A percentile compares a stretch with the other conserved stretches of the same genome.
These are phyloP conservation scores for Zaprionus ornatus DNA, from an alignment of 1,140 invertebrate species.

Conservation along the genomic window DNA sequence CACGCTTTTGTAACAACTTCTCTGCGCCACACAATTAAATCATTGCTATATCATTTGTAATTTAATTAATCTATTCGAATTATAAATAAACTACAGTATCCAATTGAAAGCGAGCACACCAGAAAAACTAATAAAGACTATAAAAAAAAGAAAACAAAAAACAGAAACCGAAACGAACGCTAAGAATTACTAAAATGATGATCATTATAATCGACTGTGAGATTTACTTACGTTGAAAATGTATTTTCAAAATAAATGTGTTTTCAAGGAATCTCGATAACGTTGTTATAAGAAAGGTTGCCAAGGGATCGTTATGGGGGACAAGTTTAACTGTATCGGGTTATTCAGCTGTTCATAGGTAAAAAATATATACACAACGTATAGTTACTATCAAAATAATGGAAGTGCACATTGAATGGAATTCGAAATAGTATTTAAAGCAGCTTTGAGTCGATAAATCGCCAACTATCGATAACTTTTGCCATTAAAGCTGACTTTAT, in stretches of 20 bases:
- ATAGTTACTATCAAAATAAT: not conserved
- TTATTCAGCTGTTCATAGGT: not conserved
- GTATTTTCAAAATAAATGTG: constrained; percentile 35
- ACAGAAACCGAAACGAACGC: not conserved
- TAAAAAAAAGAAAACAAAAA: constrained; percentile 47
- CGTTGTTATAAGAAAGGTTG: constrained; percentile 1
- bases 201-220: constrained; percentile 21
- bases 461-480: too few species aligned
- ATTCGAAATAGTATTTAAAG: too few species aligned
- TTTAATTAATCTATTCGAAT: constrained; percentile 54
- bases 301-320: not conserved
- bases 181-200: constrained; percentile 14
- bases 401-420: not conserved
- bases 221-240: constrained; percentile 12
- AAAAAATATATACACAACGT: too few species aligned
- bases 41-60: constrained; percentile 55
- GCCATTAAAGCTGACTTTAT: too few species aligned
- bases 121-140: constrained; percentile 72
- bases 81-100: constrained; percentile 51
- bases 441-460: too few species aligned
- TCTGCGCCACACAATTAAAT: constrained; percentile 8
- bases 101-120: constrained; percentile 50
- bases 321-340: not conserved
- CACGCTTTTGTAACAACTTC: constrained; percentile 54
- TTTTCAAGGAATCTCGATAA: constrained; percentile 21